A percentile compares a stretch with the other conserved stretches of the same genome.
Conservation (phyloP, 2,797 vertebrate genomes). For the Eulemur rubriventer region DNA sequence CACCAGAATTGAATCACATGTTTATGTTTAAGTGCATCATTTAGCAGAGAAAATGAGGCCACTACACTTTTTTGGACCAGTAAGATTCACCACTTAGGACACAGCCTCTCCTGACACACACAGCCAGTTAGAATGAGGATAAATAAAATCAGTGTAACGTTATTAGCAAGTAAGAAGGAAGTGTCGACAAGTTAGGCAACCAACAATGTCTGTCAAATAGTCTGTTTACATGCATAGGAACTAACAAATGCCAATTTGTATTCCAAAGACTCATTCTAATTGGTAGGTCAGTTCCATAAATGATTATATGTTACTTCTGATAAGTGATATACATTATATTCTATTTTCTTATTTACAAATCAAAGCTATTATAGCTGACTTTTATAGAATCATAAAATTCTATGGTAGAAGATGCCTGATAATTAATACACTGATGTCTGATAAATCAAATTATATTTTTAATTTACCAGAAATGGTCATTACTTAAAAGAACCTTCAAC, state of each 20-base stretch:
- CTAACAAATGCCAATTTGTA: neutral
- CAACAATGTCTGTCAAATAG: neutral
- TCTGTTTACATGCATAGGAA: neutral
- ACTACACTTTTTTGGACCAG: neutral
- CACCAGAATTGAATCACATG: neutral
- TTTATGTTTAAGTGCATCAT: neutral
- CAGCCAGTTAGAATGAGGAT: neutral
- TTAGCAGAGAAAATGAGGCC: neutral
- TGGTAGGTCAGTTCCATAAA: neutral
- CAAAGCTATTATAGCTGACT: neutral
- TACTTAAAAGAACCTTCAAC: neutral
- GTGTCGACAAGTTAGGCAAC: neutral
- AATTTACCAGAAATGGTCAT: neutral
- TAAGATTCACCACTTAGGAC: neutral
- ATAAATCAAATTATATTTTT: neutral
- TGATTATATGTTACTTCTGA: neutral
- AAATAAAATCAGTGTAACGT: neutral
- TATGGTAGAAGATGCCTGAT: neutral
- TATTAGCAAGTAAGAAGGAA: neutral
- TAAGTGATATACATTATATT: neutral
- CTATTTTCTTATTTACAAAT: neutral
- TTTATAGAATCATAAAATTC: neutral
- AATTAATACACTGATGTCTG: neutral
- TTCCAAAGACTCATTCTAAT: neutral
- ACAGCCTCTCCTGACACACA: neutral